Conservation (phyloP, 2,888 invertebrate species). For the Opisthograptis luteolata region DNA sequence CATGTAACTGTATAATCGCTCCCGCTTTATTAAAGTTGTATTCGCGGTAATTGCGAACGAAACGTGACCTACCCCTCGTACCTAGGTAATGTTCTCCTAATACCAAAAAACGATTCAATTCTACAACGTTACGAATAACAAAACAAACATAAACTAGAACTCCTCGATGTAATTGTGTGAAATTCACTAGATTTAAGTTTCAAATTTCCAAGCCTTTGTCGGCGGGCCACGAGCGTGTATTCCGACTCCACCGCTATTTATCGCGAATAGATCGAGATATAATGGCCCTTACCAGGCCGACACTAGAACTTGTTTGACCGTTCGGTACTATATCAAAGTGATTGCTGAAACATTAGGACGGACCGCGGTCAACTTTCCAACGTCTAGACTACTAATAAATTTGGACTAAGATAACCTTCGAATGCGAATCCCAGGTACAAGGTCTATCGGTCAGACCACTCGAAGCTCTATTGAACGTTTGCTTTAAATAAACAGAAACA, state of each 20-base stretch:
- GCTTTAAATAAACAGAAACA: conserved; percentile 14
- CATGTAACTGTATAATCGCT: conserved; percentile 66
- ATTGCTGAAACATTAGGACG: conserved; percentile 64
- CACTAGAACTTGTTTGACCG: conserved; percentile 54
- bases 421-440: conserved; percentile 29
- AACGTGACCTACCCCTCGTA: conserved; percentile 45
- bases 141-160: conserved; percentile 21
- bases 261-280: conserved; percentile 54
- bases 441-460: conserved; percentile 17
- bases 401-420: conserved; percentile 47
- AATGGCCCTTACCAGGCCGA: conserved; percentile 50
- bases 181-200: conserved; percentile 41
- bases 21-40: conserved; percentile 62
- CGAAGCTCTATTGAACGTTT: background rate
- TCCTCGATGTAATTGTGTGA: conserved; percentile 32
- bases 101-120: conserved; percentile 30
- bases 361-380: conserved; percentile 56
- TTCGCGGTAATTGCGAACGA: conserved; percentile 65
- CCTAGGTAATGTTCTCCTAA: conserved; percentile 47
- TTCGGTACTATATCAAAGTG: conserved; percentile 62
- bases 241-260: conserved; percentile 50
- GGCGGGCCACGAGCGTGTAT: conserved; percentile 46
- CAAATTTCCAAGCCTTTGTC: conserved; percentile 50
- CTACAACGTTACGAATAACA: conserved; percentile 1
- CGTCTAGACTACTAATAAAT: conserved; percentile 63